Percentiles rank a stretch among this genome's conserved stretches.
Conservation (phyloP, 2,888 invertebrate species). For the Drosophila kuntzei region DNA sequence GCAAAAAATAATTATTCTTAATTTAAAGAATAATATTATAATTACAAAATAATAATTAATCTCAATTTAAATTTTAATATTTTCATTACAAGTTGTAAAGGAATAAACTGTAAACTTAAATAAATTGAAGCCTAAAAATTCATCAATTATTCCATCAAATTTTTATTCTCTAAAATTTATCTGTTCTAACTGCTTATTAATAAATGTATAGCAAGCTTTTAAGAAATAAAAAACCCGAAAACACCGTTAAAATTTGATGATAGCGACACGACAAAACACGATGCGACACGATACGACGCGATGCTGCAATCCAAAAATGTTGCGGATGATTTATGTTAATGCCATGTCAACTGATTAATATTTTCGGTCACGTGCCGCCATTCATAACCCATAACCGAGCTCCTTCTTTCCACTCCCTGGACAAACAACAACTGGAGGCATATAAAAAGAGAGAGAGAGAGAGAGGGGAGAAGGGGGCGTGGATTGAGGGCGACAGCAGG, state of each 20-base stretch:
- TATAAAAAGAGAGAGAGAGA: neutral
- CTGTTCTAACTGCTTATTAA: neutral
- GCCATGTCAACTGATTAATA: constrained; percentile 83
- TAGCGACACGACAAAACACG: neutral
- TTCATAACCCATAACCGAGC: constrained; percentile 51
- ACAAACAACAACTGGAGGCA: constrained; percentile 26
- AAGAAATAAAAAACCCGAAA: neutral
- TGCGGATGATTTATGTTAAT: constrained; percentile 83
- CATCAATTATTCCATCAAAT: neutral
- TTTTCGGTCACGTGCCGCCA: constrained; percentile 84
- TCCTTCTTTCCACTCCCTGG: constrained; percentile 19
- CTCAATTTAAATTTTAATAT: too few species aligned
- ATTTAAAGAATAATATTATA: too few species aligned
- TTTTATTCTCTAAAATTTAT: neutral
- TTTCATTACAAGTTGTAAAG: too few species aligned
- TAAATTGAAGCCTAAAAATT: too few species aligned
- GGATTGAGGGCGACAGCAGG: constrained; percentile 22
- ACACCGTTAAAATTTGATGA: constrained; percentile 33
- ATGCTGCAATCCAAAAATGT: constrained; percentile 63
- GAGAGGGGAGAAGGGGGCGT: too few species aligned
- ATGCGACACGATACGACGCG: constrained; percentile 26
- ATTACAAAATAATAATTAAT: too few species aligned
- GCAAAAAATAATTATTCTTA: too few species aligned
- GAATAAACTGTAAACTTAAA: too few species aligned
- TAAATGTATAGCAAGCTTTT: neutral